A percentile compares a stretch with the other conserved stretches of the same genome.
These are phyloP conservation scores for Orcinus orca DNA, from an alignment of 2,113 vertebrate species.

Conservation along the genomic window DNA sequence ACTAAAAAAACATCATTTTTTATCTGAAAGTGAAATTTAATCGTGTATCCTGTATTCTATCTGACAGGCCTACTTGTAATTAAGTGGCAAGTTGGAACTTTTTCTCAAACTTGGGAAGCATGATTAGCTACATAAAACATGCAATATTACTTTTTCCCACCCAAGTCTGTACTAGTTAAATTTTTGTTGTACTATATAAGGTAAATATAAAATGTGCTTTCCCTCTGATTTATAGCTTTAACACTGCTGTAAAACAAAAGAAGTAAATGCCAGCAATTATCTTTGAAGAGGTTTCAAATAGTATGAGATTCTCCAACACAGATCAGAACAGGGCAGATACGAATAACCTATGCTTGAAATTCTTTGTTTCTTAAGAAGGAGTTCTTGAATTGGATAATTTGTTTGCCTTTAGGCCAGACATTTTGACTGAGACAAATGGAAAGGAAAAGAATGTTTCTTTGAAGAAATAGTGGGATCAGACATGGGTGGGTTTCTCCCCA, in stretches of 20 bases:
- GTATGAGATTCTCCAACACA: neutral
- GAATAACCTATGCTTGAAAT: neutral
- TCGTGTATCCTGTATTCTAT: neutral
- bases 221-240: slow-evolving; percentile 39
- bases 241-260: slow-evolving; percentile 1
- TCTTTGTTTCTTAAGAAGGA: neutral
- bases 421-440: neutral
- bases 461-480: neutral
- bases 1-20: neutral
- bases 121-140: neutral
- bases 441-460: neutral
- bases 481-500: neutral
- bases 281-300: neutral
- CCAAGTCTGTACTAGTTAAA: neutral
- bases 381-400: neutral
- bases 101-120: neutral
- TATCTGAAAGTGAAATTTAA: neutral
- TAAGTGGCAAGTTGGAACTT: neutral
- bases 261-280: neutral
- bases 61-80: neutral
- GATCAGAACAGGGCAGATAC: neutral
- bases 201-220: slow-evolving; percentile 55
- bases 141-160: neutral
- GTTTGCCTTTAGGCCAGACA: neutral
- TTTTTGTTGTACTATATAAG: neutral